Evolutionary conservation across 2,888 invertebrate species (phyloP), one percentile per base, ranked within the genome.

Genomic region (Campoplex nolae): DNA sequence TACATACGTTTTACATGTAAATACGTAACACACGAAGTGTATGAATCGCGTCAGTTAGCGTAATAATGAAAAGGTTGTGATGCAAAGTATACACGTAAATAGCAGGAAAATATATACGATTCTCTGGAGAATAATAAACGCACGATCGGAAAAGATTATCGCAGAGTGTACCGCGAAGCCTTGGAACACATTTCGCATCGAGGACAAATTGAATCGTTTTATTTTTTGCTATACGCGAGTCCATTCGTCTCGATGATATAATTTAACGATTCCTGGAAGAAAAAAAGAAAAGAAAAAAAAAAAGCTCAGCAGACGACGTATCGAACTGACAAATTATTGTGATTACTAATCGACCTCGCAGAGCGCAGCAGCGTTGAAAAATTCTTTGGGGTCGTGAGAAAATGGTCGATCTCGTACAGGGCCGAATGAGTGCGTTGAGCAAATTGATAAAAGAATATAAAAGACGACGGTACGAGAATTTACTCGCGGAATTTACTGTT

Each of bases 311-410:
- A 62, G 62, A 32, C 23, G 11, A 38, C 28, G 13, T 16, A 62
- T 62, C 62, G 62, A 32, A 62, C 16, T 32, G 62, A 62, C 62
- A 62, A 62, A 62, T 62, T 62, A 62, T 28, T 62, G 32, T 3
- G 16, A 62, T 62, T 32, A 62, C 32, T 16, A 16, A 62, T 16
- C 32, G 62, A 32, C 62, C 32, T 62, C 62, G 62, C 13, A 7
- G 11, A 56, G 32, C 62, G 32, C 13, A 16, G 13, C 28, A 32
- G 58, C 23, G 56, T 23, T 11, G 38, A 58, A 28, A 32, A 28
- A 58, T 28, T 3, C 13, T 28, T 13, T 28, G 16, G 7, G 62
- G 16, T 62, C 62, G 62, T 32, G 62, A 62, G 62, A 62, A 51
- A 51, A 51, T 51, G 4, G 18, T 51, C 51, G 18, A 51, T 51